phyloP scores from a whole-genome alignment of 2,113 vertebrate genomes.

The Amia ocellicauda region DNA sequence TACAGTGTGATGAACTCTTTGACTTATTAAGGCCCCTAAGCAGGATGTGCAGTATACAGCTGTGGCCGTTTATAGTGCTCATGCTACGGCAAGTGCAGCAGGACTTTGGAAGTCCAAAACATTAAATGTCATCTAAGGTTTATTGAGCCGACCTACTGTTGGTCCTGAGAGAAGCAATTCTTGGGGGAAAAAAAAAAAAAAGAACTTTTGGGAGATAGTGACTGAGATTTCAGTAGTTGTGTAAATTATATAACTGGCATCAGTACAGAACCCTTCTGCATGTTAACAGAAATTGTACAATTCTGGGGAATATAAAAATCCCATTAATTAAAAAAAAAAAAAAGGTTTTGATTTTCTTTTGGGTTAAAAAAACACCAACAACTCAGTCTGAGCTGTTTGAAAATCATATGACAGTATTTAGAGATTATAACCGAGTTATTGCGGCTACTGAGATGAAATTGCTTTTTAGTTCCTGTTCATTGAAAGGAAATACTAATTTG shows the following conservation, averaged over 20 bases:
- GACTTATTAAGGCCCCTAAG: background rate
- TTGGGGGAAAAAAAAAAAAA: background rate
- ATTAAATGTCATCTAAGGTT: background rate
- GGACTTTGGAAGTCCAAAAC: background rate
- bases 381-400: no score
- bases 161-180: background rate
- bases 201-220: no score
- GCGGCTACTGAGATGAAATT: slow-evolving; percentile 7
- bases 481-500: slow-evolving; percentile 6
- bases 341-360: no score
- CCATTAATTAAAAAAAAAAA: no score
- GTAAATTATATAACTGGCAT: no score
- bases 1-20: background rate
- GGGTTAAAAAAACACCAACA: no score
- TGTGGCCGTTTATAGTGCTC: background rate
- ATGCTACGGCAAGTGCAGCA: background rate
- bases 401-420: no score
- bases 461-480: slow-evolving; percentile 9
- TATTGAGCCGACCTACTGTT: background rate
- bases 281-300: no score
- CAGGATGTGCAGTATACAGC: background rate
- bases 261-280: no score
- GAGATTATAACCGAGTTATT: background rate
- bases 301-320: no score
- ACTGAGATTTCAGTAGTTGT: no score